Evolutionary conservation across 2,113 vertebrate genomes (phyloP), one percentile per base, ranked within the genome.

Genomic region (Daphoenositta chrysoptera): DNA sequence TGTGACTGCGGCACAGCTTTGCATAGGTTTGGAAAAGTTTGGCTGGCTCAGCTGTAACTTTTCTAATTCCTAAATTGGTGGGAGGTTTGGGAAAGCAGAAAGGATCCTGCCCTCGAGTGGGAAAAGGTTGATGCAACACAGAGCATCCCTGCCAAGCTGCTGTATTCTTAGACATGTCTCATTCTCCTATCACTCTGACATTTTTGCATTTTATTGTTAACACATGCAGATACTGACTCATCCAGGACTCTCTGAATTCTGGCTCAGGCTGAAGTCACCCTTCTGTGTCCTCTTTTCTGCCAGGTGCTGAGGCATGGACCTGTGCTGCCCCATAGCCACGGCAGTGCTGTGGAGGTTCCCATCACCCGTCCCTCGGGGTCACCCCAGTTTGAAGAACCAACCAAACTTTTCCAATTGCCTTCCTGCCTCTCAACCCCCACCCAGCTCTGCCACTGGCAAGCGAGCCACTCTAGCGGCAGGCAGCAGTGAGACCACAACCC

Each of bases 211-310:
- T 97, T 79, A 72, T 90, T 77, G 78, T 78, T 75, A 85, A 71
- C 88, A 72, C 81, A 71, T 47, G 81, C 92, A 91, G 61, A 83
- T 85, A 79, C 82, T 79, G 90, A 91, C 69, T 95, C 95, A 84
- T 63, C 53, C 56, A 24, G 60, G 65, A 57, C 56, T 63, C 73
- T 0, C 5, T 18, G 64, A 71, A 70, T 73, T 86, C 68, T 9
- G 3, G 23, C 60, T 91, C 50, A 40, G 37, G 10, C 77, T 87
- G 83, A 91, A 70, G 42, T 66, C 83, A 94, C 50, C 28, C 17
- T 66, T 31, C 56, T 48, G 60, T 39, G 40, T 13, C 39, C 56
- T 10, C 23, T 77, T 69, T 81, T 31, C 63, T 20, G 53, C 21
- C 14, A 53, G 75, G 39, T 4, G 1, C 37, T 40, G 33, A 30